Evolutionary conservation across 2,113 vertebrate species (phyloP).

Genomic region (Mirza zaza): DNA sequence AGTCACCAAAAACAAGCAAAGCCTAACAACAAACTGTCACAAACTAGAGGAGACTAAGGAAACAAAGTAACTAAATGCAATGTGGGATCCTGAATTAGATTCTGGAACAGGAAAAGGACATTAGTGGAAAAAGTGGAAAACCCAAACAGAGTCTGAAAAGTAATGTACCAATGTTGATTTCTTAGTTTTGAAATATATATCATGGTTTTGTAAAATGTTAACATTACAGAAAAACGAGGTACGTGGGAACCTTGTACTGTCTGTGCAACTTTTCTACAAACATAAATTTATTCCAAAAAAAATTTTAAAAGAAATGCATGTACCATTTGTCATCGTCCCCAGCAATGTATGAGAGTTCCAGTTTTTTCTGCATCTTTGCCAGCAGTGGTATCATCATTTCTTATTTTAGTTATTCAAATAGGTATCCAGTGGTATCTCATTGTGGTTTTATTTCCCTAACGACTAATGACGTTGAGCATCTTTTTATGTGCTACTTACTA

Average conservation of each 20-base stretch:
- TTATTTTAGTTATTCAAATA: background rate
- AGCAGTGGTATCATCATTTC: background rate
- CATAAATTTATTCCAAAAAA: background rate
- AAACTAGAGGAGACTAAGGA: background rate
- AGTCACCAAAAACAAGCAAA: background rate
- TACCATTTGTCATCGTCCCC: background rate
- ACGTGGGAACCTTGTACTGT: background rate
- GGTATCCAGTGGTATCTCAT: background rate
- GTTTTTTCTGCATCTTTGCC: background rate
- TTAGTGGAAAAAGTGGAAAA: background rate
- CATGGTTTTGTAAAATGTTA: background rate
- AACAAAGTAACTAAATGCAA: background rate
- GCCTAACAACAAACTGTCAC: background rate
- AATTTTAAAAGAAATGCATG: background rate
- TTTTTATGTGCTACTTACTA: conserved; percentile 28
- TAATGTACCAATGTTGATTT: background rate
- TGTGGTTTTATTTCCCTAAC: background rate
- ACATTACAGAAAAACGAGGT: background rate
- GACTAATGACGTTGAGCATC: background rate
- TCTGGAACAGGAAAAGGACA: background rate
- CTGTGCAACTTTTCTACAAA: background rate
- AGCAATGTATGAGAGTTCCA: background rate
- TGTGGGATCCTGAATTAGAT: background rate
- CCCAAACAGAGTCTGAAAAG: background rate
- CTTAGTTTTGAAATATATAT: background rate